Evolutionary conservation across 2,797 vertebrate genomes (phyloP).

Genomic region (Tapirus indicus): DNA sequence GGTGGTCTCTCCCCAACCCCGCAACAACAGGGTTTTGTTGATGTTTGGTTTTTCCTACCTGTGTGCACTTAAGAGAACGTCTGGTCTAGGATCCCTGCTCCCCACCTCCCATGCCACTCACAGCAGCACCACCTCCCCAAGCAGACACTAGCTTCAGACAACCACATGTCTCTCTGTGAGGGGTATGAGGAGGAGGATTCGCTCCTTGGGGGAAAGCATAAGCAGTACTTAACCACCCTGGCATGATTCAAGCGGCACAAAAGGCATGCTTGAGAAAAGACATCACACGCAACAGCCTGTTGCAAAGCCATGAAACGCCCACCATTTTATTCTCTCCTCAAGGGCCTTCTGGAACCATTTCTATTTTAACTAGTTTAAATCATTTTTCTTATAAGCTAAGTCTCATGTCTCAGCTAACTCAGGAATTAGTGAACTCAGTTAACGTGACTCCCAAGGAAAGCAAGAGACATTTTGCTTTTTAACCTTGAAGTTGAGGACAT

Average conservation of each 20-base stretch:
- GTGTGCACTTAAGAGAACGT: not conserved
- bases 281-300: not conserved
- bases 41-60: not conserved
- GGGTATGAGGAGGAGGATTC: not conserved
- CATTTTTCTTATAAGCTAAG: slow-evolving; percentile 41
- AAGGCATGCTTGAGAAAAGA: not conserved
- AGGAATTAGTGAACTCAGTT: not conserved
- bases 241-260: not conserved
- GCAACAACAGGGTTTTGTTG: not conserved
- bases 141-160: not conserved
- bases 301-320: not conserved
- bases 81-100: not conserved
- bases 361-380: slow-evolving; percentile 32
- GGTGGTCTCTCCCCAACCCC: not conserved
- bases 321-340: not conserved
- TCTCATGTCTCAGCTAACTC: slow-evolving; percentile 19
- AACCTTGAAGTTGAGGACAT: not conserved
- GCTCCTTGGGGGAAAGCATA: not conserved
- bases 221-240: not conserved
- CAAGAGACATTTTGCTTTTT: slow-evolving; percentile 24
- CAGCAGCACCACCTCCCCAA: not conserved
- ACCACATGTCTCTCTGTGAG: not conserved
- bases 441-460: not conserved
- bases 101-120: no score
- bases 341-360: not conserved